Conservation (phyloP, 2,888 invertebrate genomes). For the Syrphus vitripennis region DNA sequence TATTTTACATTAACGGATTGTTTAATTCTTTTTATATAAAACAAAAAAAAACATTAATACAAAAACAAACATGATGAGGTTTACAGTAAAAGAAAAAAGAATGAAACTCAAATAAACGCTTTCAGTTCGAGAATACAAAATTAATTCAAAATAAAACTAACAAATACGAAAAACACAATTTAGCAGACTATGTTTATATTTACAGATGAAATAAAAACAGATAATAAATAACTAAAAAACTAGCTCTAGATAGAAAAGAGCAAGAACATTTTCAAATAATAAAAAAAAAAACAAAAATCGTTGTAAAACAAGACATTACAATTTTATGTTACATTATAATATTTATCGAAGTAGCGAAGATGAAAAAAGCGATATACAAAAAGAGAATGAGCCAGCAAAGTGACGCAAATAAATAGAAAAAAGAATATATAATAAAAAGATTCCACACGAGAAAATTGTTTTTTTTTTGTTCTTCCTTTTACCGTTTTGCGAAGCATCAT, state of each 20-base stretch:
- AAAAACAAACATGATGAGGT: constrained; percentile 26
- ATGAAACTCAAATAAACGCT: constrained; percentile 18
- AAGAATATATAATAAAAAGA: constrained; percentile 61
- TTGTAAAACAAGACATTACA: constrained; percentile 61
- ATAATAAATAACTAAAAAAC: constrained; percentile 11
- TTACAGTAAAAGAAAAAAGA: constrained; percentile 17
- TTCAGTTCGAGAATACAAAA: constrained; percentile 13
- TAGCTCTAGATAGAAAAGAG: constrained; percentile 58
- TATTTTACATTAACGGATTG: constrained; percentile 17
- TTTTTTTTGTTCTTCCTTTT: neutral
- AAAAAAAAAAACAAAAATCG: constrained; percentile 30
- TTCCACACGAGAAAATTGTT: constrained; percentile 54
- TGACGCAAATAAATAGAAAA: constrained; percentile 62
- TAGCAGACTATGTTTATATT: constrained; percentile 61
- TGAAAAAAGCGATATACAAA: constrained; percentile 48
- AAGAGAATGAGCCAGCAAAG: constrained; percentile 70
- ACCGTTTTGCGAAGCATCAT: too few species aligned
- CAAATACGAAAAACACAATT: constrained; percentile 3
- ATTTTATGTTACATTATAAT: constrained; percentile 63
- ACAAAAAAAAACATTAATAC: constrained; percentile 11
- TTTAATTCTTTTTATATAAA: constrained; percentile 27
- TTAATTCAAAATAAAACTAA: constrained; percentile 3
- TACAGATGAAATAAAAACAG: constrained; percentile 29
- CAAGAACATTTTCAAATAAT: constrained; percentile 40
- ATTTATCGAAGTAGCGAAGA: constrained; percentile 64